Percentiles rank a stretch among this genome's conserved stretches.
These are phyloP conservation scores for Heliconius himera DNA, from an alignment of 1,140 invertebrate species.

Conservation along the genomic window DNA sequence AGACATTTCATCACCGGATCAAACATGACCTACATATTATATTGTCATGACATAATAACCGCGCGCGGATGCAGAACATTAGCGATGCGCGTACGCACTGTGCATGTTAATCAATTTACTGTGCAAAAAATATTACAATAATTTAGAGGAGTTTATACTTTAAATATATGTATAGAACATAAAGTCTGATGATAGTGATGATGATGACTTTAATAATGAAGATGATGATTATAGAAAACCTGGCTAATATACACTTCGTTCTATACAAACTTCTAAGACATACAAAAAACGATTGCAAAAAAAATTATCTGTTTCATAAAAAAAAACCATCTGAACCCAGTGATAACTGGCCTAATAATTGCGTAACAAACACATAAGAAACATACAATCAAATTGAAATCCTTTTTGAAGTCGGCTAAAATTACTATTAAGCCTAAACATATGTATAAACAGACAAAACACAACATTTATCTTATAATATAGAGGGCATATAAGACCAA, in stretches of 20 bases:
- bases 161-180: background rate
- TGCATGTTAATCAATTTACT: slow-evolving; percentile 29
- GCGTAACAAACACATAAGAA: too few relatives aligned
- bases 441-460: background rate
- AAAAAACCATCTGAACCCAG: too few relatives aligned
- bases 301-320: too few relatives aligned
- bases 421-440: background rate
- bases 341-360: too few relatives aligned
- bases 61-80: slow-evolving; percentile 4
- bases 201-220: too few relatives aligned
- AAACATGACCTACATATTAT: slow-evolving; percentile 29
- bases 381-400: too few relatives aligned
- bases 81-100: slow-evolving; percentile 27
- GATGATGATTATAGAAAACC: too few relatives aligned
- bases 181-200: background rate
- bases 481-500: background rate
- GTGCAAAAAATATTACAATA: background rate
- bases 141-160: background rate
- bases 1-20: slow-evolving; percentile 33
- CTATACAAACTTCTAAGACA: too few relatives aligned
- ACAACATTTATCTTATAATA: background rate
- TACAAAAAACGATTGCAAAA: too few relatives aligned
- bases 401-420: too few relatives aligned
- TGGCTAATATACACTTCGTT: too few relatives aligned
- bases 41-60: slow-evolving; percentile 30